Evolutionary conservation across 2,888 invertebrate genomes (phyloP).

Genomic region (Axea sp.): DNA sequence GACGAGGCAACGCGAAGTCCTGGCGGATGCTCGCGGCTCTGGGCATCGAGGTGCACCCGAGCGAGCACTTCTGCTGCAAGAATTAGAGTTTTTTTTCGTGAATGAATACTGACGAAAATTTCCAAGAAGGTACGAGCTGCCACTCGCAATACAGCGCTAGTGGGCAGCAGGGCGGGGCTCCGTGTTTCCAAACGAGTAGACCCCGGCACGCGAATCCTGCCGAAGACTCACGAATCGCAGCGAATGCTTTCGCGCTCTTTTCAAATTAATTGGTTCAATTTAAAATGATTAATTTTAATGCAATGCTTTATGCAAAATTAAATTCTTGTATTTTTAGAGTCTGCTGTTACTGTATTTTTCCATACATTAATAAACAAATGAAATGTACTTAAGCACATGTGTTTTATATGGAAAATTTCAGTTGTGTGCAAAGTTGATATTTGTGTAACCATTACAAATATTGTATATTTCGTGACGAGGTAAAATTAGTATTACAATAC

Average conservation of each 20-base stretch:
- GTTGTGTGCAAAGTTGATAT: no score
- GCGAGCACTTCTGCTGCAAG: conserved; percentile 11
- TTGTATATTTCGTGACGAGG: no score
- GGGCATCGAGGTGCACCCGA: conserved; percentile 34
- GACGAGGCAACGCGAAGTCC: conserved; percentile 1
- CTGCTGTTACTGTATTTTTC: no score
- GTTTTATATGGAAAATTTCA: no score
- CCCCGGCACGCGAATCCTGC: conserved; percentile 67
- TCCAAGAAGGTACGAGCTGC: conserved; percentile 27
- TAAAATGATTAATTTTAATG: no score
- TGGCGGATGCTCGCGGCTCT: conserved; percentile 7
- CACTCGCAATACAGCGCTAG: conserved; percentile 55
- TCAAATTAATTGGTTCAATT: conserved; percentile 1
- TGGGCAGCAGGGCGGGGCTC: conserved; percentile 77
- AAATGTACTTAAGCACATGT: no score
- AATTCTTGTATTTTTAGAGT: no score
- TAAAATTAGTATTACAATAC: no score
- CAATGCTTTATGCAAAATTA: no score
- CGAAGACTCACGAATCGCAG: not conserved
- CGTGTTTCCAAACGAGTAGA: conserved; percentile 72
- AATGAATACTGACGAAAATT: conserved; percentile 4
- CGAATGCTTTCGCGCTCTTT: conserved; percentile 4
- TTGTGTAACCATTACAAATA: no score
- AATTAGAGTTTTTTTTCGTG: conserved; percentile 4
- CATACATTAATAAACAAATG: no score